Evolutionary conservation across 1,140 invertebrate genomes (phyloP), one percentile per base, ranked within the genome.

Genomic region (Kradibia gibbosae): DNA sequence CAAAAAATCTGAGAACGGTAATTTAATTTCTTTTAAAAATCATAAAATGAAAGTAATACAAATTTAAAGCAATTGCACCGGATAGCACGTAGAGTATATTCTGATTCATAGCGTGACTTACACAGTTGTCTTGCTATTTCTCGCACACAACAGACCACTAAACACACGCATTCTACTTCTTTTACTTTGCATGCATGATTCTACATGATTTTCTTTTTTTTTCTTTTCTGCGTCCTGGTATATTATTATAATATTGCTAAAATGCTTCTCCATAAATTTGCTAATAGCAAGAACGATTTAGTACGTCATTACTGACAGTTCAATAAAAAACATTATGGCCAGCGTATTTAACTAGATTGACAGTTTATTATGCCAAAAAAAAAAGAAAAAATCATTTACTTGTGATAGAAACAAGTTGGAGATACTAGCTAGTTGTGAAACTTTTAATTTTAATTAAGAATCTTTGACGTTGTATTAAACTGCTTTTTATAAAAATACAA

Each of bases 181-280:
- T 87, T 86, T 84, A 84, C 78, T 88, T 87, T 89, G 88, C 89
- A 90, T 88, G 88, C 80, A 72, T 78, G 88, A 88, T 89, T 88
- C 83, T 67, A 5, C 86, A 85, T 84, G 34, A 78, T 2, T 57
- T 83, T 15, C 13, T 60, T 71, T 81, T 82, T 77, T 62, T 1
- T 34, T 3, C 39, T 39, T 67, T 67, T n/a, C 7, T 15, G 25
- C 39, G 20, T 55, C 31, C 1, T 17, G 28, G 28, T 70, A 50
- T 22, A 48, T 31, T 10, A 22, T 31, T 50, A 74, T n/a, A 70
- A 60, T 73, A 15, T 75, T 75, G 17, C 28, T 48, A 60, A 72
- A 50, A 50, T 53, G 81, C 70, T 82, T 82, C 34, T 62, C 22
- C 45, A 50, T 28, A 71, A 67, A 57, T 70, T 20, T 53, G 60